A percentile compares a stretch with the other conserved stretches of the same genome.
phyloP scores from a whole-genome alignment of 2,888 invertebrate species.

The Cheilosia variabilis region DNA sequence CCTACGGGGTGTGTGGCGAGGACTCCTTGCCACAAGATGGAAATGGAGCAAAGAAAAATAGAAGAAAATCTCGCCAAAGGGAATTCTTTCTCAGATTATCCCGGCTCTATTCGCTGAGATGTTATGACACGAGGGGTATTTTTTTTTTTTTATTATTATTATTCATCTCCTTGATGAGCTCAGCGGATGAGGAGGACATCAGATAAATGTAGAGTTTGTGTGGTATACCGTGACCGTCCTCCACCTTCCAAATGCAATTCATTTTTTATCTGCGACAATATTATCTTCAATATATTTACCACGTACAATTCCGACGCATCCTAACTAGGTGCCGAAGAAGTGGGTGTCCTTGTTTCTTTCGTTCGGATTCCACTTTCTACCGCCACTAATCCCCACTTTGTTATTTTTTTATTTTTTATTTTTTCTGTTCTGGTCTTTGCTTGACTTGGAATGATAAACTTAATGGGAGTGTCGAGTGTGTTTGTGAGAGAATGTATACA shows the following conservation, averaged over 20 bases:
- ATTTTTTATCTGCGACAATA: slow-evolving; percentile 57
- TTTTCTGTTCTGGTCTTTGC: background rate
- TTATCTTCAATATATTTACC: slow-evolving; percentile 41
- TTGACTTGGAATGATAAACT: slow-evolving; percentile 2
- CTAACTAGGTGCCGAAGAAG: background rate
- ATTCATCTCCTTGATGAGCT: slow-evolving; percentile 33
- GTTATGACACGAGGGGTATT: slow-evolving; percentile 17
- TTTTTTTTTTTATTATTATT: slow-evolving; percentile 23
- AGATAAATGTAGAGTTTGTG: background rate
- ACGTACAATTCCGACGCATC: slow-evolving; percentile 39
- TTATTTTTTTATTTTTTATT: slow-evolving; percentile 1
- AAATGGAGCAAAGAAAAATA: slow-evolving; percentile 6
- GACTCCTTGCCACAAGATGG: background rate
- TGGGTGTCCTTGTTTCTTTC: slow-evolving; percentile 12
- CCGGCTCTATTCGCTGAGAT: slow-evolving; percentile 15
- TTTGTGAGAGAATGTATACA: background rate
- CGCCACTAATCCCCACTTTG: slow-evolving; percentile 55
- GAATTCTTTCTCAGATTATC: slow-evolving; percentile 38
- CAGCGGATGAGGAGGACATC: slow-evolving; percentile 1
- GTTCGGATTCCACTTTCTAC: slow-evolving; percentile 53
- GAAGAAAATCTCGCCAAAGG: slow-evolving; percentile 7
- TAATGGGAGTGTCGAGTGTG: background rate
- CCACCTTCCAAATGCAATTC: slow-evolving; percentile 53
- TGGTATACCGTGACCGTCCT: background rate
- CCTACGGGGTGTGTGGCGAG: background rate